phyloP scores from a whole-genome alignment of 2,113 vertebrate genomes.

The Cynoglossus semilaevis region DNA sequence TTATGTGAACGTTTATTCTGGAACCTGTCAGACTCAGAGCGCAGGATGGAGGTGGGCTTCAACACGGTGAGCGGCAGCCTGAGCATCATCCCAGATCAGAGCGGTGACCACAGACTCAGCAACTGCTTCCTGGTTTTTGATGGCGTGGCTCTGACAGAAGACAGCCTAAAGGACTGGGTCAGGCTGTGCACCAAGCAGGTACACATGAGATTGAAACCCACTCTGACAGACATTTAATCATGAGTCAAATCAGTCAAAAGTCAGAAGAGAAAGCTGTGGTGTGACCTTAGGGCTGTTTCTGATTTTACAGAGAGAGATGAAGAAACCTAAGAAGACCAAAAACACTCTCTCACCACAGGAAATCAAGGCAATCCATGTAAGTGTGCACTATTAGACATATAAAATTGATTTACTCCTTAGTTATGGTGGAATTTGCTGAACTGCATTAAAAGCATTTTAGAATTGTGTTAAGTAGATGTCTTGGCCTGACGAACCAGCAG shows the following conservation, averaged over 20 bases:
- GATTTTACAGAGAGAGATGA: conserved; percentile 79
- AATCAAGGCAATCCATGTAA: conserved; percentile 90
- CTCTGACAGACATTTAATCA: not conserved
- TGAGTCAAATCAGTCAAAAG: not conserved
- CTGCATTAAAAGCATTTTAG: not conserved
- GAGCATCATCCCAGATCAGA: conserved; percentile 74
- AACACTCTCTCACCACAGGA: conserved; percentile 86
- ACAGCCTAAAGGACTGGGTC: conserved; percentile 91
- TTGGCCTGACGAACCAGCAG: not conserved
- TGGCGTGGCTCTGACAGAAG: conserved; percentile 86
- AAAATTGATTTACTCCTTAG: not conserved
- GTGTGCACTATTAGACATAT: conserved; percentile 44
- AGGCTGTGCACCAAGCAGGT: conserved; percentile 91
- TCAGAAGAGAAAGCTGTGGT: not conserved
- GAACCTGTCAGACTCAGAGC: conserved; percentile 81
- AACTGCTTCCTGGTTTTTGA: conserved; percentile 84
- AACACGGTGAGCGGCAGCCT: conserved; percentile 82
- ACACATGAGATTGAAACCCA: conserved; percentile 2
- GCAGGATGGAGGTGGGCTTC: conserved; percentile 84
- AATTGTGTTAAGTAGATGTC: not conserved
- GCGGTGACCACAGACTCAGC: conserved; percentile 51
- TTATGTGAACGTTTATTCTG: conserved; percentile 28
- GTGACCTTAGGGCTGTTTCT: conserved; percentile 7
- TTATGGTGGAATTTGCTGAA: not conserved
- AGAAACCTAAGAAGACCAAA: conserved; percentile 85